phyloP scores from a whole-genome alignment of 2,113 vertebrate genomes.

The Origma solitaria region DNA sequence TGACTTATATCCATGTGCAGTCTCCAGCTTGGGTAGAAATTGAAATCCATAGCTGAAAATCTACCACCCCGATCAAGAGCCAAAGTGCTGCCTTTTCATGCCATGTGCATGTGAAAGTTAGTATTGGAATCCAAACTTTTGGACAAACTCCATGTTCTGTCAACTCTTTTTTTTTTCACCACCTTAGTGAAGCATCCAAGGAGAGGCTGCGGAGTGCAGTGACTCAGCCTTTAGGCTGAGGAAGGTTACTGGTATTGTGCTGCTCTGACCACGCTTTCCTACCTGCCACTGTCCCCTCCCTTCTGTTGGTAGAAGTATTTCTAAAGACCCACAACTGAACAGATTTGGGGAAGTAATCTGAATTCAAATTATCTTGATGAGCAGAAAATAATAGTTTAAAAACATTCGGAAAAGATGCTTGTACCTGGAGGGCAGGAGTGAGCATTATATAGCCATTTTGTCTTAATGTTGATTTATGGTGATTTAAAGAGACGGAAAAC shows the following conservation, averaged over 20 bases:
- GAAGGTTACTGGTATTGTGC: not conserved
- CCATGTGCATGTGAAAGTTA: not conserved
- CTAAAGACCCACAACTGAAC: not conserved
- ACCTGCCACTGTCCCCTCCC: not conserved
- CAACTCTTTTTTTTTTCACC: not conserved
- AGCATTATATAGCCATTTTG: not conserved
- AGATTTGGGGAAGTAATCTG: not conserved
- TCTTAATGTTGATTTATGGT: not conserved
- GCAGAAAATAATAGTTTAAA: not conserved
- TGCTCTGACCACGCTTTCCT: not conserved
- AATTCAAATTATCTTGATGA: not conserved
- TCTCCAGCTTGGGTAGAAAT: not conserved
- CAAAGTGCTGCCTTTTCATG: not conserved
- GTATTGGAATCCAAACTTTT: not conserved
- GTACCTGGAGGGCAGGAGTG: not conserved
- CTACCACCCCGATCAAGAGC: not conserved
- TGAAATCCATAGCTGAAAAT: not conserved
- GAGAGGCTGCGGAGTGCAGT: not conserved
- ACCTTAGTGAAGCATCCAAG: not conserved
- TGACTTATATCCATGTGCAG: not conserved
- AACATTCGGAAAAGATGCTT: not conserved
- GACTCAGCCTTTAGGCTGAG: not conserved
- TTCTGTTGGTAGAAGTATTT: not conserved
- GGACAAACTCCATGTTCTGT: not conserved
- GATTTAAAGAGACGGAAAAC: not conserved